Base-by-base conservation (phyloP, 2,113 vertebrate genomes). In the Lichenostomus cassidix region DNA sequence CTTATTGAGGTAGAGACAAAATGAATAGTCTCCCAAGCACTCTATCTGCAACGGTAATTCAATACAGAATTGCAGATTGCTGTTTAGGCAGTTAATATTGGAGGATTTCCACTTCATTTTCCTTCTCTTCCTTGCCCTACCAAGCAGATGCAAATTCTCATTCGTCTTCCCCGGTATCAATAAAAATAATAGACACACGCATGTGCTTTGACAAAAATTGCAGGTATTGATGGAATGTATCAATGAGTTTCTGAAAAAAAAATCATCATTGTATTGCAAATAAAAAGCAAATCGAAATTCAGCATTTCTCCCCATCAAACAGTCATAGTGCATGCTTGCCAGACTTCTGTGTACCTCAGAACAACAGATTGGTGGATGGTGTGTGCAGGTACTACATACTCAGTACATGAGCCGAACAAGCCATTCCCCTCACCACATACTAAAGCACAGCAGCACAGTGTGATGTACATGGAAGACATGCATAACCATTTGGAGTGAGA, bases 161-260 rank as follows among this genome's bases (percentile, higher is more conserved):
- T 76, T 91, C 87, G 19, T 65, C 56, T 87, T 90, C 33, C 77
- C 42, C 42, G 39, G 22, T 52, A 79, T 75, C 59, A 91, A 52
- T 81, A 80, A 79, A 95, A 91, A 87, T 49, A 90, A 78, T 71
- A 81, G 19, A 77, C 12, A 91, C 55, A 60, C 4, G 0, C 1
- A 0, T 3, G 19, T 89, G 85, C 76, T 93, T 96, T 92, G 64
- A 89, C 68, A 92, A 95, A 95, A 96, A 90, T 86, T 27, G 95
- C 68, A 59, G 29, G 28, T 88, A 81, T 74, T 87, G 31, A 80
- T 93, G 90, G 41, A 84, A 96, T 83, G 49, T 49, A 75, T 68
- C 62, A 59, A 85, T 91, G 92, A 73, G 84, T 82, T 94, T 97
- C 92, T 88, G 91, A 56, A 71, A 49, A 20, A 15, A 12, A 20